These are phyloP conservation scores for Leucoraja ocellata DNA, from an alignment of 2,797 vertebrate species.

Conservation along the genomic window DNA sequence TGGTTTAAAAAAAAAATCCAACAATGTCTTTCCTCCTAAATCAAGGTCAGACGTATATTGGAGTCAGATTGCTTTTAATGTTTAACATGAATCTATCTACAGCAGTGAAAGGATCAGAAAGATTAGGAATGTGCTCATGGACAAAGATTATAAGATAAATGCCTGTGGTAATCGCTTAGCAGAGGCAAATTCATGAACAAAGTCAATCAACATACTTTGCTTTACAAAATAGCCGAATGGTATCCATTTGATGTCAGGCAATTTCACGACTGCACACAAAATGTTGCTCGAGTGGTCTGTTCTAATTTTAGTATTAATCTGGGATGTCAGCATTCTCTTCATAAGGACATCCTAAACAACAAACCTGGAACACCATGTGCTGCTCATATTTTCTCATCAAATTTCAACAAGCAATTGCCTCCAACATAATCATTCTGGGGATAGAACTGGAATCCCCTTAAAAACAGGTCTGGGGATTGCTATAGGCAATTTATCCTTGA, in stretches of 20 bases:
- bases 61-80: neutral
- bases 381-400: neutral
- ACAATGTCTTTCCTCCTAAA: neutral
- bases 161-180: neutral
- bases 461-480: too few relatives aligned
- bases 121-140: too few relatives aligned
- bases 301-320: neutral
- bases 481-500: too few relatives aligned
- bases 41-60: neutral
- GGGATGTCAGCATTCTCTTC: neutral
- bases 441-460: too few relatives aligned
- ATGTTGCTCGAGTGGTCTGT: neutral
- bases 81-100: neutral
- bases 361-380: neutral
- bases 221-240: neutral
- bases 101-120: neutral
- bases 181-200: neutral
- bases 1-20: neutral
- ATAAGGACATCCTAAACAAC: neutral
- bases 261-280: neutral
- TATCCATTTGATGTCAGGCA: neutral
- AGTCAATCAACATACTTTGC: neutral
- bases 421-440: neutral
- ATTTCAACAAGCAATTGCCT: neutral
- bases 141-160: neutral